Evolutionary conservation across 2,797 vertebrate genomes (phyloP), one percentile per base, ranked within the genome.

Genomic region (Danio jaintianensis): DNA sequence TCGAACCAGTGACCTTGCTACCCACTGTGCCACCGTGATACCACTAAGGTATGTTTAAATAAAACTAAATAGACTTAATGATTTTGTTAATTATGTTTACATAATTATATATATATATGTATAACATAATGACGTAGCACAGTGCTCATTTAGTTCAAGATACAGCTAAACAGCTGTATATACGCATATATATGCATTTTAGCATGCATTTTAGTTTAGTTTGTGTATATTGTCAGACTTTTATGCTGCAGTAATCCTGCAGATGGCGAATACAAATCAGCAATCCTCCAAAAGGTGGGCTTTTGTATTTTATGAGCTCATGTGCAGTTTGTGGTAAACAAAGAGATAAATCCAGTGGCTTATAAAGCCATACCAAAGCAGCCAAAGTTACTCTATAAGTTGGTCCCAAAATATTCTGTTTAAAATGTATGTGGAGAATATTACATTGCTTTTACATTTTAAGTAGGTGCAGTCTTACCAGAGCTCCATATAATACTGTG

Each of bases 271-370:
- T 42, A 55, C 20, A 71, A 10, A 16, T 55, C 38, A 40, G n/a
- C 36, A 56, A 43, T 43, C 6, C n/a, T 55, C 15, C n/a, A 40
- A 18, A 16, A 3, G 29, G 29, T 29, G 29, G 29, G n/a, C 29
- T 29, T 29, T 29, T 29, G 29, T 29, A 29, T 1, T 29, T 29
- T 3, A 29, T 29, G 29, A 29, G 29, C 29, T 29, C 29, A 29
- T 29, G 29, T 29, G 29, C 29, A 29, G 53, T 42, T 16, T 72
- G 20, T 22, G 22, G 40, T 72, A 72, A 71, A 71, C n/a, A 71
- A 71, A 55, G 5, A n/a, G 36, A 4, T n/a, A 71, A 72, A 72
- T 72, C 40, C 18, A 72, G 45, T 10, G 18, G 12, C 38, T 58
- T 72, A 15, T 6, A 58, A 45, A 22, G 29, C 1, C 3, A 29